Evolutionary conservation across 2,797 vertebrate genomes (phyloP).

Genomic region (Threskiornis aethiopicus): DNA sequence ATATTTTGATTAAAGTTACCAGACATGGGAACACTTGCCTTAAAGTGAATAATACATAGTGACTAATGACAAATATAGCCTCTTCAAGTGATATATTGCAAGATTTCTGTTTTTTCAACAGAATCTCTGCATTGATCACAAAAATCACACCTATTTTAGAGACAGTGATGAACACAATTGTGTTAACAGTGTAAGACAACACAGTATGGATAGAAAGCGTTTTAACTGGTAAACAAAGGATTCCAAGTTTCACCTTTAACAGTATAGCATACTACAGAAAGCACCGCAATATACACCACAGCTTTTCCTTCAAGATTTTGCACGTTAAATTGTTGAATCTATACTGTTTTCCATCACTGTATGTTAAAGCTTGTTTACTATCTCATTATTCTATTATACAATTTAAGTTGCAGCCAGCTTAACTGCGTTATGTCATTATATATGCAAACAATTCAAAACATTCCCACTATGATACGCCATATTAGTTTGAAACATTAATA

Average conservation of each 20-base stretch:
- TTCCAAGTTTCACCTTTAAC: not conserved
- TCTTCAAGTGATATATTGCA: not conserved
- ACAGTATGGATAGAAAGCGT: not conserved
- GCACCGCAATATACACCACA: not conserved
- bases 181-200: not conserved
- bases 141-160: not conserved
- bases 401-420: not conserved
- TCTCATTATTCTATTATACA: not conserved
- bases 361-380: not conserved
- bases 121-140: not conserved
- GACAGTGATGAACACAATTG: not conserved
- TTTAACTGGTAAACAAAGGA: not conserved
- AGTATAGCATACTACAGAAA: not conserved
- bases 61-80: not conserved
- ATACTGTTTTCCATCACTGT: not conserved
- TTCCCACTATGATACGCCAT: not conserved
- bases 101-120: not conserved
- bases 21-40: not conserved
- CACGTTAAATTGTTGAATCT: not conserved
- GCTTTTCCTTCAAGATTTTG: not conserved
- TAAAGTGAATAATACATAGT: not conserved
- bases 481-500: not conserved
- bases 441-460: not conserved
- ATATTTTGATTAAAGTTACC: not conserved
- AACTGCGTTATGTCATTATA: not conserved